These are phyloP conservation scores for Scophthalmus maximus DNA, from an alignment of 2,113 vertebrate genomes.

Conservation along the genomic window DNA sequence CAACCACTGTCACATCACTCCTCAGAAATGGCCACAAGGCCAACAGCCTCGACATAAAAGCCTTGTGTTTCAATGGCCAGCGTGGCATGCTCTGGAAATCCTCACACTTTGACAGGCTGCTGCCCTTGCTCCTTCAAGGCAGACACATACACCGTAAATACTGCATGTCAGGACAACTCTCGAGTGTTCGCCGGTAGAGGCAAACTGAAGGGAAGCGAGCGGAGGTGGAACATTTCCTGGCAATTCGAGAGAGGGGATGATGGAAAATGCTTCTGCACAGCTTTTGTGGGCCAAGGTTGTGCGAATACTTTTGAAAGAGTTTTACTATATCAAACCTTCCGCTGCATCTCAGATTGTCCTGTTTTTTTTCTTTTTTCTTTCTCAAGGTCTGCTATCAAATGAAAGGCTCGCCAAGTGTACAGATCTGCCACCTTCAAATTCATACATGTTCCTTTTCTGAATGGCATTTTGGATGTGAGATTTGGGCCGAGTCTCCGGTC, in stretches of 20 bases:
- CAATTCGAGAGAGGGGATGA: constrained; percentile 20
- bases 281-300: constrained; percentile 21
- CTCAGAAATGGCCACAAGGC: constrained; percentile 50
- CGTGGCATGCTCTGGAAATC: constrained; percentile 19
- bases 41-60: constrained; percentile 48
- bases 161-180: constrained; percentile 47
- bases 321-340: constrained; percentile 2
- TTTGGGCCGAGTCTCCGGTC: constrained; percentile 51
- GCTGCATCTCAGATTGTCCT: not conserved
- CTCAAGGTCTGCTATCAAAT: not conserved
- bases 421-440: constrained; percentile 12
- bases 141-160: constrained; percentile 48
- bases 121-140: constrained; percentile 32
- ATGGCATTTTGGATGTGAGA: constrained; percentile 31
- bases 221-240: constrained; percentile 6
- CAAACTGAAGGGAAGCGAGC: not conserved
- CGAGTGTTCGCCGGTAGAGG: constrained; percentile 11
- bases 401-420: not conserved
- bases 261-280: constrained; percentile 12
- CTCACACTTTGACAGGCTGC: constrained; percentile 48
- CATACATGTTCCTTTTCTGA: constrained; percentile 12
- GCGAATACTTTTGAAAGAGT: constrained; percentile 5
- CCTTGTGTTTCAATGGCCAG: constrained; percentile 53
- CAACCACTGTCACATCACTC: constrained; percentile 52
- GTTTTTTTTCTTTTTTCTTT: not conserved